These are phyloP conservation scores for Gadus chalcogrammus DNA, from an alignment of 2,113 vertebrate genomes.

Conservation along the genomic window DNA sequence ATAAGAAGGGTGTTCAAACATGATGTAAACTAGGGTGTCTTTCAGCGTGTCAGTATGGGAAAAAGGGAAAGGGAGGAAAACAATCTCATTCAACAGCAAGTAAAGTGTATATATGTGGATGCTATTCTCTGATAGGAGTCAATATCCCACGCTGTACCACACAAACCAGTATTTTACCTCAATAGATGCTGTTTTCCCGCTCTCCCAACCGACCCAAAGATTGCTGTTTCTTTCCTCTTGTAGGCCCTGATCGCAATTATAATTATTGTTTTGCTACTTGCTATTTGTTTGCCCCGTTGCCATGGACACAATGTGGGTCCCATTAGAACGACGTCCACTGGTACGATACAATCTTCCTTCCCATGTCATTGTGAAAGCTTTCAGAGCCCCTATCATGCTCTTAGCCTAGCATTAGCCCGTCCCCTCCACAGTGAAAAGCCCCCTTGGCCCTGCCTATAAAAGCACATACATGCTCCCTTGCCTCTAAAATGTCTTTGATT, in stretches of 20 bases:
- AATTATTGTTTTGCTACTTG: slow-evolving; percentile 51
- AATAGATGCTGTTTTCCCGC: too few species aligned
- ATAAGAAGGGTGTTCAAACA: slow-evolving; percentile 52
- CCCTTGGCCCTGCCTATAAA: slow-evolving; percentile 33
- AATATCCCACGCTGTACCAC: slow-evolving; percentile 53
- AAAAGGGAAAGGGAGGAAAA: neutral
- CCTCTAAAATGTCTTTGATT: slow-evolving; percentile 53
- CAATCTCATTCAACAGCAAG: slow-evolving; percentile 46
- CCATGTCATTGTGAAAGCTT: slow-evolving; percentile 50
- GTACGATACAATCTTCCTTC: slow-evolving; percentile 43
- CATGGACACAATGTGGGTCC: slow-evolving; percentile 64
- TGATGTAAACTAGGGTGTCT: slow-evolving; percentile 34
- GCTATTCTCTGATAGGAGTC: slow-evolving; percentile 61
- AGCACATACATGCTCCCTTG: slow-evolving; percentile 26
- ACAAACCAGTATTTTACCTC: slow-evolving; percentile 32
- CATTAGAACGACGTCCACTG: slow-evolving; percentile 45
- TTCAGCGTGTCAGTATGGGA: neutral
- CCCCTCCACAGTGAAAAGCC: neutral
- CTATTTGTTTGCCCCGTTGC: slow-evolving; percentile 54
- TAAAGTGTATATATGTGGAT: slow-evolving; percentile 67
- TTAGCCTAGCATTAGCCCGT: slow-evolving; percentile 19
- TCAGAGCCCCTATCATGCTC: slow-evolving; percentile 32
- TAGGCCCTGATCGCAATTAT: slow-evolving; percentile 50
- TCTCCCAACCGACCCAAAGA: too few species aligned
- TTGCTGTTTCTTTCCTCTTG: neutral